phyloP scores from a whole-genome alignment of 1,140 invertebrate species.

The Eupristina koningsbergeri region DNA sequence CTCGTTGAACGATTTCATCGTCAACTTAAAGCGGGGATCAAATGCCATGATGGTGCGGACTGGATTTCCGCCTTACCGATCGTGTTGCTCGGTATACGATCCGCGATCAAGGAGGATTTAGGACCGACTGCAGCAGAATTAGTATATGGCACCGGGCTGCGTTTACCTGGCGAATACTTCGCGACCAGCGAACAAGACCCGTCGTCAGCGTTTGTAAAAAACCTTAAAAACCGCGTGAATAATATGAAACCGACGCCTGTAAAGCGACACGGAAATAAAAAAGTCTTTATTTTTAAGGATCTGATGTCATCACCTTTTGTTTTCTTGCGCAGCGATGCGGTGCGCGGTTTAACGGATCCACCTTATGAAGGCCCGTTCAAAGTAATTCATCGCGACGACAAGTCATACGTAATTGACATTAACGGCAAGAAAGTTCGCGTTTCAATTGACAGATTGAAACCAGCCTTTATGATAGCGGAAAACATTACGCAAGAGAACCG shows the following conservation, averaged over 20 bases:
- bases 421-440: slow-evolving; percentile 26
- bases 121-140: slow-evolving; percentile 55
- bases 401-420: slow-evolving; percentile 40
- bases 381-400: slow-evolving; percentile 40
- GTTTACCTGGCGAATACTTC: slow-evolving; percentile 46
- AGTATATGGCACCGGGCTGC: slow-evolving; percentile 61
- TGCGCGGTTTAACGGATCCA: too few relatives aligned
- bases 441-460: slow-evolving; percentile 54
- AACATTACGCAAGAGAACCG: too few relatives aligned
- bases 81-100: too few relatives aligned
- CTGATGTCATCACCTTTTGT: slow-evolving; percentile 44
- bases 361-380: too few relatives aligned
- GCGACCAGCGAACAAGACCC: background rate
- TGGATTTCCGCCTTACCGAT: too few relatives aligned
- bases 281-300: slow-evolving; percentile 51
- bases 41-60: background rate
- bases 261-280: slow-evolving; percentile 3
- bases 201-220: background rate
- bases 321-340: too few relatives aligned
- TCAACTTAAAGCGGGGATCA: slow-evolving; percentile 40
- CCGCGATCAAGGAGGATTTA: background rate
- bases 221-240: background rate
- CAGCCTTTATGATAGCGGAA: slow-evolving; percentile 38
- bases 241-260: slow-evolving; percentile 23
- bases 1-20: slow-evolving; percentile 44